Evolutionary conservation across 2,797 vertebrate species (phyloP), one percentile per base, ranked within the genome.

Genomic region (Mareca strepera): DNA sequence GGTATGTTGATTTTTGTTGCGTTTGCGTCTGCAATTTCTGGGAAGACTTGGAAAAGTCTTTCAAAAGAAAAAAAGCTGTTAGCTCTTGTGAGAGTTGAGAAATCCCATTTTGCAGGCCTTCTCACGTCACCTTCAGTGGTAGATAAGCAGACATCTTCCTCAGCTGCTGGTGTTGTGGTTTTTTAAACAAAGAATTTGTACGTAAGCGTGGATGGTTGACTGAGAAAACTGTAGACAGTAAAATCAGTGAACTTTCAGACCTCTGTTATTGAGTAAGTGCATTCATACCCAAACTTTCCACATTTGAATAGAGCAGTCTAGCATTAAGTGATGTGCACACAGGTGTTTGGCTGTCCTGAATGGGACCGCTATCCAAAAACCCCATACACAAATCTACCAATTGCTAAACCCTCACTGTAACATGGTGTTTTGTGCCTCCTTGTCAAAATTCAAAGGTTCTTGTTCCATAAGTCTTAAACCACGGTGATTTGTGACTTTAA

Each of bases 131-230:
- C 63, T 53, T 37, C 5, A 1, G 17, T 33, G 17, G 5, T 46
- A 43, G 58, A 63, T 17, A 41, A 60, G 0, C 2, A 60, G 0
- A 2, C 16, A 15, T 62, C 25, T 62, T 74, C 13, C 35, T 56
- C 29, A 0, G 0, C 50, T 1, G 3, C 17, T 73, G 26, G 1
- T 11, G 48, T 50, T 15, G 8, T 26, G 48, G 8, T 23, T 23
- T 21, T 15, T 59, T 53, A 14, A 44, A 22, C 41, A 22, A 55
- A 78, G 22, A 85, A 39, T 20, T 82, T 73, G 9, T 31, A 75
- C 2, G 0, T 44, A 52, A 37, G 20, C 33, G 59, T 44, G 17
- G 31, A 70, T 79, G 67, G 13, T 23, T 94, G 76, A 39, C 69
- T 76, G 67, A 88, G 39, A 56, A 44, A 20, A 31, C 0, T 8